Evolutionary conservation across 2,888 invertebrate genomes (phyloP).

Genomic region (Aleiodes testaceus): DNA sequence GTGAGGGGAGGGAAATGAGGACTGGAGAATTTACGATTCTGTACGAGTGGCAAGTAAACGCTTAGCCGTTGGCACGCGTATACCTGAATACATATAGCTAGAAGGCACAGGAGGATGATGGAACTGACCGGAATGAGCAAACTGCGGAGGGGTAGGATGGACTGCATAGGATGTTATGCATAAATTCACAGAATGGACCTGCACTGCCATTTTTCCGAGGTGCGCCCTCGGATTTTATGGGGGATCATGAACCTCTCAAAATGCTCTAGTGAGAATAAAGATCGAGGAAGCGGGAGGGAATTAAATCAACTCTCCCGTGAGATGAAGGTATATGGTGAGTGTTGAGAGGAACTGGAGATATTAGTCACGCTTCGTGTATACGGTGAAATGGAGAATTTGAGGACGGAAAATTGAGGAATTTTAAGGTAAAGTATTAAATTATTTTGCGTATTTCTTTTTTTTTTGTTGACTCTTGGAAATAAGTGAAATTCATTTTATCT

Average conservation of each 20-base stretch:
- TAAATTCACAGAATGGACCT: constrained; percentile 45
- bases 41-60: constrained; percentile 32
- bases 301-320: constrained; percentile 38
- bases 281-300: constrained; percentile 24
- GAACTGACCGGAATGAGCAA: constrained; percentile 18
- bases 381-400: constrained; percentile 23
- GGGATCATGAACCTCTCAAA: constrained; percentile 42
- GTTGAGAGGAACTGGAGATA: not conserved
- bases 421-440: not conserved
- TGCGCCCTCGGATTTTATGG: constrained; percentile 35
- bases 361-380: constrained; percentile 13
- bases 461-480: too few relatives aligned
- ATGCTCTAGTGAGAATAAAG: not conserved
- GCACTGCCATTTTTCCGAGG: constrained; percentile 35
- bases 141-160: not conserved
- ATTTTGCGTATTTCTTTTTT: too few relatives aligned
- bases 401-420: not conserved
- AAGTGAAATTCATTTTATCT: too few relatives aligned
- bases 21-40: constrained; percentile 48
- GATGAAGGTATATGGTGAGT: not conserved
- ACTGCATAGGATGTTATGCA: constrained; percentile 44
- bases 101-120: constrained; percentile 20
- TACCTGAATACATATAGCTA: constrained; percentile 11
- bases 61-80: constrained; percentile 15
- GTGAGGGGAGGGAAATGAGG: constrained; percentile 45